Conservation (phyloP, 2,113 vertebrate genomes). For the Stictonetta naevosa region DNA sequence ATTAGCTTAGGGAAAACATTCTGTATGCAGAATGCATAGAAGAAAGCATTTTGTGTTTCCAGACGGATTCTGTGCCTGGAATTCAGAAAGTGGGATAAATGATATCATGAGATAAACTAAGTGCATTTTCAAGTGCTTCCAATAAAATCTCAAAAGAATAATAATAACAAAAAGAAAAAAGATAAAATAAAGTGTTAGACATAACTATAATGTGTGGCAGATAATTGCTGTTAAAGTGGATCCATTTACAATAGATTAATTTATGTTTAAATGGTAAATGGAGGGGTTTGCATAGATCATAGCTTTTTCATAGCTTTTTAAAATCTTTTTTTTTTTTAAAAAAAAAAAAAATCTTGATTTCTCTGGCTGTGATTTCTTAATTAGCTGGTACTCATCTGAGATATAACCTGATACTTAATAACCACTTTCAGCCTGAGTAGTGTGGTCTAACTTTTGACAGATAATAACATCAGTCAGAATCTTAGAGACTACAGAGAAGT, state of each 20-base stretch:
- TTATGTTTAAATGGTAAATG: background rate
- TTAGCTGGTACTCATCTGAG: background rate
- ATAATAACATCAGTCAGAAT: background rate
- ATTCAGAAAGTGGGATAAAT: background rate
- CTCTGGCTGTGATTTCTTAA: background rate
- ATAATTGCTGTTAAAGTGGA: background rate
- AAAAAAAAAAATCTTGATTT: background rate
- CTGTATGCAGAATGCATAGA: background rate
- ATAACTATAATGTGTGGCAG: background rate
- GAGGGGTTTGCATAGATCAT: background rate
- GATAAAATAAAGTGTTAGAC: background rate
- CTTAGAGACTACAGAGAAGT: background rate
- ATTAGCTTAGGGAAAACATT: background rate
- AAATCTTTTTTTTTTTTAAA: background rate
- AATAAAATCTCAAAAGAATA: background rate
- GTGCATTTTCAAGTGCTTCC: background rate
- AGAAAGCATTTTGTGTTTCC: background rate
- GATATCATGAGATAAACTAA: background rate
- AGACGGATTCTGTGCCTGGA: background rate
- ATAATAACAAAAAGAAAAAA: background rate
- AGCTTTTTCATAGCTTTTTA: background rate
- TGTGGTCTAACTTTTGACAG: background rate
- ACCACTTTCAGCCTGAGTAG: background rate
- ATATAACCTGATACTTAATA: background rate
- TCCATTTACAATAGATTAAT: background rate